Percentiles rank a stretch among this genome's conserved stretches.
phyloP scores from a whole-genome alignment of 1,140 invertebrate species.

The Polypedilum pembai region DNA sequence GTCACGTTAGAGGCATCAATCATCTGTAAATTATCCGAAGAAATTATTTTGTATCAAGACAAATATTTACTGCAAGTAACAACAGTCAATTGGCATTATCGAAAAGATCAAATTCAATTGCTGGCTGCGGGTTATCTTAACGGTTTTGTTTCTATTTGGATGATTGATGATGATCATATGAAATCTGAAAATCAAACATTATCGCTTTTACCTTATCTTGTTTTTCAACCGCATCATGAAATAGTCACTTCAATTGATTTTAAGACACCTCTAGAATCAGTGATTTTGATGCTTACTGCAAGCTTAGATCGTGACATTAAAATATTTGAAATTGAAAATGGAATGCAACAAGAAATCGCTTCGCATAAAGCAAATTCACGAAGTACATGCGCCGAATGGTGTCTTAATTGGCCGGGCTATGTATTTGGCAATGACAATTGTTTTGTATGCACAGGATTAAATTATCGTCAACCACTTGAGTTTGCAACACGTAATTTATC shows the following conservation, averaged over 20 bases:
- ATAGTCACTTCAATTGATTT: background rate
- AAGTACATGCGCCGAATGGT: background rate
- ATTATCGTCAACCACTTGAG: background rate
- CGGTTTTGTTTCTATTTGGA: background rate
- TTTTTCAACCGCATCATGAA: background rate
- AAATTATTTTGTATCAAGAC: background rate
- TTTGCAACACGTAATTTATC: background rate
- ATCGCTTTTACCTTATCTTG: background rate
- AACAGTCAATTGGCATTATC: background rate
- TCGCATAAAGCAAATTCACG: background rate
- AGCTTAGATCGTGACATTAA: background rate
- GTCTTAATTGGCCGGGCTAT: background rate
- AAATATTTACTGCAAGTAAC: conserved; percentile 23
- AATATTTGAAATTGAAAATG: background rate
- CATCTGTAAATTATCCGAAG: background rate
- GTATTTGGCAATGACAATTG: background rate
- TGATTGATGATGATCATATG: background rate
- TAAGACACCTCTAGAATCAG: background rate
- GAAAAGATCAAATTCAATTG: background rate
- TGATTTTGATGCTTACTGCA: background rate
- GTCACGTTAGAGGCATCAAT: background rate
- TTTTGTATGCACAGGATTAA: background rate
- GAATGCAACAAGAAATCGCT: background rate
- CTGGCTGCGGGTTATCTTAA: background rate
- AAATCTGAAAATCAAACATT: background rate